Conservation (phyloP, 2,888 invertebrate species). For the Keiferia lycopersicella region DNA sequence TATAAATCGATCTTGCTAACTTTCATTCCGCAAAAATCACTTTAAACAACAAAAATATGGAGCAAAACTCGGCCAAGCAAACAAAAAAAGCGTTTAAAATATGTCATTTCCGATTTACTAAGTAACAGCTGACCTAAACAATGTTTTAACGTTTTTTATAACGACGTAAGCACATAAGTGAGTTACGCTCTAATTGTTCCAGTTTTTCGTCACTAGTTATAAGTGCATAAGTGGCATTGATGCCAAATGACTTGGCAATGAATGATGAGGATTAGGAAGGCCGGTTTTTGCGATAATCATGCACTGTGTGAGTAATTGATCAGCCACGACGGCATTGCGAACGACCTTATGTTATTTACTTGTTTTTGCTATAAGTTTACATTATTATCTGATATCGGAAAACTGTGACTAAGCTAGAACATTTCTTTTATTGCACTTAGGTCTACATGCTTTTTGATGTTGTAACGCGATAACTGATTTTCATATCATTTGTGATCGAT, state of each 20-base stretch:
- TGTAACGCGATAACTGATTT: too few relatives aligned
- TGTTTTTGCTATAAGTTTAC: too few relatives aligned
- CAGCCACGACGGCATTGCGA: slow-evolving; percentile 72
- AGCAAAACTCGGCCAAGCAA: too few relatives aligned
- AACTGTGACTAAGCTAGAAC: not conserved
- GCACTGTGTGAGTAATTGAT: slow-evolving; percentile 59
- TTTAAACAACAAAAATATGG: too few relatives aligned
- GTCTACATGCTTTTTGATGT: too few relatives aligned
- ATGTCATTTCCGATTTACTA: too few relatives aligned
- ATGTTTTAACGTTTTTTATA: not conserved
- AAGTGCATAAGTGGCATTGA: slow-evolving; percentile 31
- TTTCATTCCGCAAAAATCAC: too few relatives aligned
- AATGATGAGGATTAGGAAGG: slow-evolving; percentile 68
- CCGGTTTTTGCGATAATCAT: slow-evolving; percentile 63
- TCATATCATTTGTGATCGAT: too few relatives aligned
- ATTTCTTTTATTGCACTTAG: too few relatives aligned
- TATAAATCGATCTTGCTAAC: too few relatives aligned
- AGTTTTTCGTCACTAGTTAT: not conserved
- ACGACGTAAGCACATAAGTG: not conserved
- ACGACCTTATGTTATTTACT: slow-evolving; percentile 58
- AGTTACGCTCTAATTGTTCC: not conserved
- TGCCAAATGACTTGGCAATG: slow-evolving; percentile 54
- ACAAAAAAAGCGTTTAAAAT: too few relatives aligned
- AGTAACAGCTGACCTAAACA: too few relatives aligned
- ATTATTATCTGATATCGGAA: slow-evolving; percentile 24